phyloP scores from a whole-genome alignment of 1,140 invertebrate species.

The Pissodes strobi region DNA sequence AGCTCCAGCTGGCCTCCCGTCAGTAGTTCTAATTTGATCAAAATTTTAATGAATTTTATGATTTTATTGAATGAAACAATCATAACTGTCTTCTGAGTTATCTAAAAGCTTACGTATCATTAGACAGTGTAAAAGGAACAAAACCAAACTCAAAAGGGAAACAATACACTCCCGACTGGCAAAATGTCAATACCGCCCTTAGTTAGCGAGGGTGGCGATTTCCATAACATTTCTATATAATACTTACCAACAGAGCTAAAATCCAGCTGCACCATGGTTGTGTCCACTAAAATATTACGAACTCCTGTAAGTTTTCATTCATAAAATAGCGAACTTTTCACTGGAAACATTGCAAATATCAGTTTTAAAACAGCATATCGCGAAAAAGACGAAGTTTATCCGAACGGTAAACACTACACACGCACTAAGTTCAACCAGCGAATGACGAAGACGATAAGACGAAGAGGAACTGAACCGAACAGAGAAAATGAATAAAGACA shows the following conservation, averaged over 20 bases:
- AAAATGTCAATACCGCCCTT: constrained; percentile 49
- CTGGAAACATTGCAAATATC: constrained; percentile 24
- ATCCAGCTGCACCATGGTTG: constrained; percentile 49
- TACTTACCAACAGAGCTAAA: constrained; percentile 50
- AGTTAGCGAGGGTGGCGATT: constrained; percentile 34
- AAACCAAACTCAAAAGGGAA: constrained; percentile 14
- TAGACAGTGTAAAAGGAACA: too few relatives aligned
- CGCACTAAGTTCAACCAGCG: constrained; percentile 5
- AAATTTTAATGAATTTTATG: too few relatives aligned
- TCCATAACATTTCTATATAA: constrained; percentile 31
- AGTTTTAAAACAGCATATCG: constrained; percentile 28
- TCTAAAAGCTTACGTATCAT: not conserved
- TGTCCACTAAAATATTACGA: constrained; percentile 14
- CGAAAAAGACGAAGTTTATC: constrained; percentile 7
- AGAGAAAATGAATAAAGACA: too few relatives aligned
- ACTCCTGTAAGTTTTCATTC: constrained; percentile 42
- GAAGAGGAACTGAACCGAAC: too few relatives aligned
- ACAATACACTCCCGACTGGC: constrained; percentile 26
- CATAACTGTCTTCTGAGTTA: not conserved
- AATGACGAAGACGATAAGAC: constrained; percentile 12
- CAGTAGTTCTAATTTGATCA: too few relatives aligned
- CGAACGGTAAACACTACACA: constrained; percentile 18
- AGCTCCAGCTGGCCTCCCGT: too few relatives aligned
- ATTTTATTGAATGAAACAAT: not conserved
- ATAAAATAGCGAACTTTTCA: constrained; percentile 36